A percentile compares a stretch with the other conserved stretches of the same genome.
These are phyloP conservation scores for Andrena bicolor DNA, from an alignment of 2,888 invertebrate species.

Conservation along the genomic window DNA sequence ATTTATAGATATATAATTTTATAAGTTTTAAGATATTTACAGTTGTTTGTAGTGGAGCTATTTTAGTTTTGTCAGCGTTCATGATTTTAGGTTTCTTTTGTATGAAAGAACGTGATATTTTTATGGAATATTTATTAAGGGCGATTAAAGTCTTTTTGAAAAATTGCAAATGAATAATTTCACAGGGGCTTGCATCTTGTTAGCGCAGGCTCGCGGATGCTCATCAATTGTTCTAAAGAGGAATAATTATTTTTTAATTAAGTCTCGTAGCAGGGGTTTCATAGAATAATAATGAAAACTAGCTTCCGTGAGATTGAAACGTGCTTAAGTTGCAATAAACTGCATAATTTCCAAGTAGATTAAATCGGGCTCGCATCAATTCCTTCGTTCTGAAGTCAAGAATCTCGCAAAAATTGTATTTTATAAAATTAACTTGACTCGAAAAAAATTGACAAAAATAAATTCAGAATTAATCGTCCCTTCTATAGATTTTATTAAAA, in stretches of 20 bases:
- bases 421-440: background rate
- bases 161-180: background rate
- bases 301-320: background rate
- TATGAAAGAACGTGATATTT: too few relatives aligned
- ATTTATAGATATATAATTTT: too few relatives aligned
- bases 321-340: background rate
- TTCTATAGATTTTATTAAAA: too few relatives aligned
- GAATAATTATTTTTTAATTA: conserved; percentile 12
- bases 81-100: too few relatives aligned
- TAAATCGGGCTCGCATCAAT: background rate
- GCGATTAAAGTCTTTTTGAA: too few relatives aligned
- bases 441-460: too few relatives aligned
- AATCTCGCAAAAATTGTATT: background rate
- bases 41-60: too few relatives aligned
- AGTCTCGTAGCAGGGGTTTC: background rate
- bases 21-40: too few relatives aligned
- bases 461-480: too few relatives aligned
- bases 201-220: background rate
- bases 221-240: background rate
- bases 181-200: background rate
- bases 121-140: too few relatives aligned
- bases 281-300: background rate
- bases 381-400: background rate
- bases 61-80: too few relatives aligned
- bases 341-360: background rate